Conservation (phyloP, 2,888 invertebrate species). For the Pammene aurita region DNA sequence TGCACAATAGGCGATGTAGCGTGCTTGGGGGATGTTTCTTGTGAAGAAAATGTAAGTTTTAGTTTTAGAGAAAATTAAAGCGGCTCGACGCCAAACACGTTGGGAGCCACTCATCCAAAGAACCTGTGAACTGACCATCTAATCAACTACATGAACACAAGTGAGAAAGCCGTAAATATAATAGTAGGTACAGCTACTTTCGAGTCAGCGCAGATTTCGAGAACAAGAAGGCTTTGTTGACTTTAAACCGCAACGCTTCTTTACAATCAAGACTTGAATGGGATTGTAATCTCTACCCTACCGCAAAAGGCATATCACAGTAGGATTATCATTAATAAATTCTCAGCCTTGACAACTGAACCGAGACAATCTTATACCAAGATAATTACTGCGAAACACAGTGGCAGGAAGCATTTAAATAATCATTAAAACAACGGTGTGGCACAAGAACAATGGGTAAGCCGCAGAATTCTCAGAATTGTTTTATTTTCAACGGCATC, state of each 20-base stretch:
- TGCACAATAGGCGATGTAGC: too few relatives aligned
- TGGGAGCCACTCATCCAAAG: background rate
- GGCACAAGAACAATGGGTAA: constrained; percentile 67
- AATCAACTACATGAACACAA: constrained; percentile 16
- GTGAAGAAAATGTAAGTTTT: too few relatives aligned
- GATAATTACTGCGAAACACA: constrained; percentile 69
- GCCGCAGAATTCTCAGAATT: constrained; percentile 71
- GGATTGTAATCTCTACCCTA: constrained; percentile 13
- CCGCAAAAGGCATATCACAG: constrained; percentile 13
- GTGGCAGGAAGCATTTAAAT: constrained; percentile 71
- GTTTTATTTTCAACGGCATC: constrained; percentile 60
- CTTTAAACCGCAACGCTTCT: constrained; percentile 32
- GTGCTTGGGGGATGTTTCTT: too few relatives aligned
- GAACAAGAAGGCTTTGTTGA: constrained; percentile 20
- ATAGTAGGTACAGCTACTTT: constrained; percentile 12
- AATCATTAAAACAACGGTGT: constrained; percentile 54
- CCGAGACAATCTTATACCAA: constrained; percentile 52
- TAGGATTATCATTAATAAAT: constrained; percentile 34
- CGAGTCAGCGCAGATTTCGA: constrained; percentile 9
- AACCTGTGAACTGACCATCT: background rate
- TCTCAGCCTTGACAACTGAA: constrained; percentile 31
- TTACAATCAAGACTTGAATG: constrained; percentile 6
- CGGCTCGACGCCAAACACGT: too few relatives aligned
- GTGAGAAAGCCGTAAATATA: constrained; percentile 26
- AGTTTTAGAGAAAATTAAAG: too few relatives aligned